Evolutionary conservation across 2,797 vertebrate genomes (phyloP).

Genomic region (Sebastes oblongus): DNA sequence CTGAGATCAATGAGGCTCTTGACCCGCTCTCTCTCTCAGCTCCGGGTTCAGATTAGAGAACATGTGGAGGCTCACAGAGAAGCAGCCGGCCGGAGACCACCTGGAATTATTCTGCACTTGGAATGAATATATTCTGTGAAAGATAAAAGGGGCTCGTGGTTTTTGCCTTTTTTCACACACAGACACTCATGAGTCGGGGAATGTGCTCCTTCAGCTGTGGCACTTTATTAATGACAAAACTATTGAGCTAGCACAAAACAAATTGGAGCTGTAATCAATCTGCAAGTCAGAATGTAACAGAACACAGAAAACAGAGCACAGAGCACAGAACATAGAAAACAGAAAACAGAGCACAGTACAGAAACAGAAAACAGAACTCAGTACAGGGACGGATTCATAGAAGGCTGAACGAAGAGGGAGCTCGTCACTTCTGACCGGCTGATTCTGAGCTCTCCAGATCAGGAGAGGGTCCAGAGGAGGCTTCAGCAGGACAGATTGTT

Average conservation of each 20-base stretch:
- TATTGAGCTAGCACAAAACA: slow-evolving; percentile 30
- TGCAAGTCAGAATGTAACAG: slow-evolving; percentile 22
- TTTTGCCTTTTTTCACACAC: not conserved
- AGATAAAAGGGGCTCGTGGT: slow-evolving; percentile 2
- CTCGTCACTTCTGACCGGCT: not conserved
- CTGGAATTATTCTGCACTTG: slow-evolving; percentile 51
- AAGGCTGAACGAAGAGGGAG: not conserved
- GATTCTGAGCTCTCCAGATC: not conserved
- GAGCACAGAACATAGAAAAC: not conserved
- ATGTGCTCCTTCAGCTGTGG: slow-evolving; percentile 10
- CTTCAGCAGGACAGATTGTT: not conserved
- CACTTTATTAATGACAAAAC: slow-evolving; percentile 39
- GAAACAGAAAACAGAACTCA: not conserved
- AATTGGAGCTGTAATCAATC: slow-evolving; percentile 31
- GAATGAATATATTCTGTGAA: slow-evolving; percentile 9
- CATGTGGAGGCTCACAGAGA: not conserved
- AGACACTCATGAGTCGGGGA: not conserved
- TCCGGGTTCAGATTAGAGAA: slow-evolving; percentile 67
- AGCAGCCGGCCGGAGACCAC: slow-evolving; percentile 38
- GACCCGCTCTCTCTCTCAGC: slow-evolving; percentile 77
- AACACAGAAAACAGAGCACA: not conserved
- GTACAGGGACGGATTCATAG: not conserved
- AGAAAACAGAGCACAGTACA: not conserved
- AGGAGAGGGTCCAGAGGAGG: no score
- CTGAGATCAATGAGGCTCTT: slow-evolving; percentile 85